Evolutionary conservation across 2,797 vertebrate genomes (phyloP), one percentile per base, ranked within the genome.

Genomic region (Numenius phaeopus): DNA sequence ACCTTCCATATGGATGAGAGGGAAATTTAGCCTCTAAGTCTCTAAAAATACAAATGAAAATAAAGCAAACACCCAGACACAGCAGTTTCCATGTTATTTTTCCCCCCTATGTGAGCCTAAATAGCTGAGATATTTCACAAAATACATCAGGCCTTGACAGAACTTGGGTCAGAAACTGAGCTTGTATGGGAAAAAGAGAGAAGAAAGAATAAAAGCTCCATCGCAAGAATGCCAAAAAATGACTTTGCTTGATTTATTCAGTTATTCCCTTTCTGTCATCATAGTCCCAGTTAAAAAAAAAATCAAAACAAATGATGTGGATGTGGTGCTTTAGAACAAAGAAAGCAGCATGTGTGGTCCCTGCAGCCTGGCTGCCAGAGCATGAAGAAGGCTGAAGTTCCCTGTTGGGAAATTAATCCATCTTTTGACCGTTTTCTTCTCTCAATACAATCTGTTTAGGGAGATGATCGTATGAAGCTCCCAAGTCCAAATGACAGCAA

Each of bases 401-500:
- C 62, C 47, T 72, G 23, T 39, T 65, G 81, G 75, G 27, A 70
- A 94, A 72, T 88, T 5, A 92, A 62, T 93, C n/a, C 37, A 59
- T 67, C 49, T 72, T 49, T 59, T 89, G 57, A 70, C 50, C 3
- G 1, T 86, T 76, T 24, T 95, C 34, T 84, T 86, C 82, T 83
- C 57, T 55, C 40, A 66, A 88, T 95, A 5, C 23, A 76, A 96
- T 71, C 58, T 88, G 3, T 94, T 89, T 89, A 99, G 99, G 99
- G 99, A 67, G 99, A 99, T 55, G 99, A 99, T 94, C 99, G 99
- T 26, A 99, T 99, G 99, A 99, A 99, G 97, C 99, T 99, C 44
- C 99, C 99, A 52, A 99, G 99, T 96, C 99, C 99, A 65, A 99
- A 99, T 18, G 99, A 99, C 98, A 99, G 99, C 98, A 99, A 99